Conservation (phyloP, 1,140 invertebrate species). For the Mercenaria mercenaria region DNA sequence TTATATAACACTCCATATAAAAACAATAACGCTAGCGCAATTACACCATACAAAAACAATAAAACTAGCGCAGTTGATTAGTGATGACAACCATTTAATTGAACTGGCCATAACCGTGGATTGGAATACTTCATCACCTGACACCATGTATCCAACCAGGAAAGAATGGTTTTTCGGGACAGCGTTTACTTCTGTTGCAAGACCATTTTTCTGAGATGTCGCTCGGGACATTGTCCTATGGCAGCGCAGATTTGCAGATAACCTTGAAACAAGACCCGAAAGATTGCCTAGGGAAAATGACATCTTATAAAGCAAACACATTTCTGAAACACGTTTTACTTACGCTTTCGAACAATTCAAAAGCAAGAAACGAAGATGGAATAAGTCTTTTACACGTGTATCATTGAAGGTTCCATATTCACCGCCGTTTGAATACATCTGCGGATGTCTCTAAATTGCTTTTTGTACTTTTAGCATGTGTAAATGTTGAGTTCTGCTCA, state of each 20-base stretch:
- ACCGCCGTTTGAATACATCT: too few relatives aligned
- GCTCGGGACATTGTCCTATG: not conserved
- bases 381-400: too few relatives aligned
- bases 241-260: not conserved
- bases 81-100: not conserved
- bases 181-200: not conserved
- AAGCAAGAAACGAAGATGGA: too few relatives aligned
- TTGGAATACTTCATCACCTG: not conserved
- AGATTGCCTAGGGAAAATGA: not conserved
- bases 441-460: too few relatives aligned
- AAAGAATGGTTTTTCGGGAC: not conserved
- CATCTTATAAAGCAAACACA: not conserved
- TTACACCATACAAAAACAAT: too few relatives aligned
- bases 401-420: too few relatives aligned
- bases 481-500: too few relatives aligned
- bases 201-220: not conserved
- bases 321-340: not conserved
- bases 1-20: too few relatives aligned
- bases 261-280: not conserved
- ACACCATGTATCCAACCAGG: not conserved
- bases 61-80: not conserved
- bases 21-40: too few relatives aligned
- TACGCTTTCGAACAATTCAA: not conserved
- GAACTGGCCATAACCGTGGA: not conserved
- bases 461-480: too few relatives aligned